Base-by-base conservation (phyloP, 2,888 invertebrate genomes). In the Hirtodrosophila trivittata region DNA sequence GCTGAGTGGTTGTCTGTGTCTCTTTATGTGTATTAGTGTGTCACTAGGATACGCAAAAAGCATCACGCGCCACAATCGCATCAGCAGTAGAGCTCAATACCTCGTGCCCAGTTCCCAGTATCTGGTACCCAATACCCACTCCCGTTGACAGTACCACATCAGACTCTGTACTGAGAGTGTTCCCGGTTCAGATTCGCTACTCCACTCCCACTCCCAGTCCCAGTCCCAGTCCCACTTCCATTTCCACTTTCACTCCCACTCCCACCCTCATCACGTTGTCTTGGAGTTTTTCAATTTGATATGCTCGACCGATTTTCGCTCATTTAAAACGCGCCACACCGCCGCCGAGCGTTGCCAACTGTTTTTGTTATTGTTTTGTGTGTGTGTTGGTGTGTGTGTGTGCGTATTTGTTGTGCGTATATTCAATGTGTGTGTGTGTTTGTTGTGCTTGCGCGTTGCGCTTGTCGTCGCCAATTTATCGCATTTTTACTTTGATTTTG, bases 251-350 rank as follows among this genome's bases (percentile, higher is more conserved):
- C 28, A 21, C 2, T 21, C 2, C 18, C 5, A 21, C 38, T 4
- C 38, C 21, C 1, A 12, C 9, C 32, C 21, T 32, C 14, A 37
- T 25, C 30, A 51, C 69, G 77, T 76, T 71, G 76, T 70, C 82
- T 70, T 77, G 68, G 74, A 69, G 77, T 77, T 85, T 84, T 84
- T 83, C 76, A 86, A 84, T 84, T 86, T 84, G 84, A 81, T 81
- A 81, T 86, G 86, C 86, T 86, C 78, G 81, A 86, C 74, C 84
- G 84, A 86, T 81, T 85, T 84, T 85, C 82, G 73, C 85, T 85
- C 85, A 82, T 82, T 82, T 82, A 72, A 76, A 82, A 67, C 80
- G 80, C 76, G 65, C 71, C 51, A 59, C 21, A 45, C 57, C 63
- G 57, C 45, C 54, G 55, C 42, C 49, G 2, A 56, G 46, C 63